Evolutionary conservation across 2,113 vertebrate genomes (phyloP), one percentile per base, ranked within the genome.

Genomic region (Aegypius monachus): DNA sequence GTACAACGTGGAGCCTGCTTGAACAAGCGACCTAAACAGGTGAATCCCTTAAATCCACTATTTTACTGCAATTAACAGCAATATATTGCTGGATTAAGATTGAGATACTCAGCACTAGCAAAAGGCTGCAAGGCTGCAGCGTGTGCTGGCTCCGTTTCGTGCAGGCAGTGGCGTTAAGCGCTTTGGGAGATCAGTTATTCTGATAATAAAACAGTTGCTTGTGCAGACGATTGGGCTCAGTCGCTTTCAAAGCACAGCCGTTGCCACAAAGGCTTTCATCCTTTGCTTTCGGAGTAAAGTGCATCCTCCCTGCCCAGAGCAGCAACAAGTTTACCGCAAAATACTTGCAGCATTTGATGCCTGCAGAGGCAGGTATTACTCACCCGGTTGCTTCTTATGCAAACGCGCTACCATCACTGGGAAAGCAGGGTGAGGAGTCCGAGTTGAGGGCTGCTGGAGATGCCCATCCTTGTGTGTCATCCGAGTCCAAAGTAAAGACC

Each of bases 221-320:
- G 90, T 93, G 97, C 82, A 91, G 96, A 91, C 67, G 94, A 96
- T 93, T 87, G 97, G 96, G 97, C 98, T 98, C 96, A 42, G 97
- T 91, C 38, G 70, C 97, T 97, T 95, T 97, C 97, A 95, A 97
- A 97, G 97, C 82, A 0, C 68, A 94, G 59, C 95, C 88, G 58
- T 93, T 92, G 96, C 97, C 98, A 73, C 98, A 97, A 77, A 97
- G 72, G 27, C 95, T 98, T 97, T 97, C 90, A 97, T 86, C 56
- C 94, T 59, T 26, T 14, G 68, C 93, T 92, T 71, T 94, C 34
- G 4, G 86, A 81, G 91, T 16, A n/a, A 79, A 95, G 95, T 34
- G 78, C 81, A 80, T 80, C 91, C 93, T 96, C 91, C 94, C 72
- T 67, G 77, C 93, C 92, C 93, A 14, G 73, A 90, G 87, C 92